Conservation (phyloP, 2,888 invertebrate species). For the Labia minor region DNA sequence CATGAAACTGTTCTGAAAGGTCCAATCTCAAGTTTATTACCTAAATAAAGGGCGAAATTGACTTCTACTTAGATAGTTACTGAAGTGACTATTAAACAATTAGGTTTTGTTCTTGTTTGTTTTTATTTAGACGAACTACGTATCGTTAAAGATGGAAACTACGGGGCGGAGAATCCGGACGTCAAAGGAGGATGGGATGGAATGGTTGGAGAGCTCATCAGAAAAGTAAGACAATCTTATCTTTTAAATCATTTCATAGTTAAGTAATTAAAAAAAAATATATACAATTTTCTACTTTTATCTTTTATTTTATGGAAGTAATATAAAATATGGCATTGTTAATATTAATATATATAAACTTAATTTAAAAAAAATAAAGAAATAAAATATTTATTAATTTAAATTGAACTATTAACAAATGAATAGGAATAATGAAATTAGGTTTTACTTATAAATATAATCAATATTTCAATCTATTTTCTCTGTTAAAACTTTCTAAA, state of each 20-base stretch:
- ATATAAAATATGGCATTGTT: too few species aligned
- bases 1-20: not conserved
- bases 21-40: not conserved
- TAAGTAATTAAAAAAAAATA: not conserved
- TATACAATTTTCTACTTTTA: not conserved
- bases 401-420: too few species aligned
- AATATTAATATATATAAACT: too few species aligned
- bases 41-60: not conserved
- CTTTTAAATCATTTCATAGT: not conserved
- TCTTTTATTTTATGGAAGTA: not conserved
- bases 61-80: not conserved
- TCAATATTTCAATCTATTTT: too few species aligned
- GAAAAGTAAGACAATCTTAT: slow-evolving; percentile 53
- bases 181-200: slow-evolving; percentile 76
- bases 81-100: too few species aligned
- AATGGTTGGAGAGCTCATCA: slow-evolving; percentile 74
- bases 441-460: too few species aligned
- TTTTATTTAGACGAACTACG: slow-evolving; percentile 64
- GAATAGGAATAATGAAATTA: too few species aligned
- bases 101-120: slow-evolving; percentile 22
- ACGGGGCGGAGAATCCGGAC: slow-evolving; percentile 65
- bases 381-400: too few species aligned
- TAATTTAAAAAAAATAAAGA: too few species aligned
- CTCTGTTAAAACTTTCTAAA: too few species aligned
- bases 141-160: slow-evolving; percentile 74